phyloP scores from a whole-genome alignment of 2,888 invertebrate genomes.

The Tuberolachnus salignus region DNA sequence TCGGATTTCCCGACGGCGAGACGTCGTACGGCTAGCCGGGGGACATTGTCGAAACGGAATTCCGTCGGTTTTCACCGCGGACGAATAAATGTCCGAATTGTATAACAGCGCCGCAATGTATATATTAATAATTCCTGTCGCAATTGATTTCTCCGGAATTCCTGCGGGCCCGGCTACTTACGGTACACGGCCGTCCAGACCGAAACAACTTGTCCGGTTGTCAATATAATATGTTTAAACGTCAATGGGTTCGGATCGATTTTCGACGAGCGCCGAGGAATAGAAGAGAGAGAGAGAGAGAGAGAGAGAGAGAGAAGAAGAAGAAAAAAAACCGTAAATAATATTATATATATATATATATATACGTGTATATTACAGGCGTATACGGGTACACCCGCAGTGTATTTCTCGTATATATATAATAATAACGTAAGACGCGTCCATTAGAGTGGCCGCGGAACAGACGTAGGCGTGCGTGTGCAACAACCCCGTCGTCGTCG shows the following conservation, averaged over 20 bases:
- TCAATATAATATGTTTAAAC: constrained; percentile 32
- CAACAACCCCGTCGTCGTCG: constrained; percentile 7
- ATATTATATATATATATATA: neutral
- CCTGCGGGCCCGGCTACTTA: constrained; percentile 23
- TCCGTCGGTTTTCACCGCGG: too few relatives aligned
- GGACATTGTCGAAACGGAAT: too few relatives aligned
- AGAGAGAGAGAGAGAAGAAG: too few relatives aligned
- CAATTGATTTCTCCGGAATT: constrained; percentile 44
- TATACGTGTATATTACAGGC: neutral
- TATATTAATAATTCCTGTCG: neutral
- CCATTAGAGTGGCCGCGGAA: constrained; percentile 32
- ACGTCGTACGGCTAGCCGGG: too few relatives aligned
- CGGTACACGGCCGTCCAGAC: neutral
- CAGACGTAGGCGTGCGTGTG: constrained; percentile 26
- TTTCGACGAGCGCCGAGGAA: constrained; percentile 15
- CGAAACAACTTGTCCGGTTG: constrained; percentile 46
- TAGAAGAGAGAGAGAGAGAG: too few relatives aligned
- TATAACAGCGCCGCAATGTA: too few relatives aligned
- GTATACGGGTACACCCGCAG: too few relatives aligned
- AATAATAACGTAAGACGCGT: neutral
- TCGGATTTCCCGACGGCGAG: too few relatives aligned
- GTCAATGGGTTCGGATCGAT: constrained; percentile 22
- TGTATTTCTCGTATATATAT: too few relatives aligned
- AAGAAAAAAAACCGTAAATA: neutral
- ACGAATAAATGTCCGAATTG: too few relatives aligned